Percentiles rank a stretch among this genome's conserved stretches.
Conservation (phyloP, 1,140 invertebrate species). For the Elymnias hypermnestra region DNA sequence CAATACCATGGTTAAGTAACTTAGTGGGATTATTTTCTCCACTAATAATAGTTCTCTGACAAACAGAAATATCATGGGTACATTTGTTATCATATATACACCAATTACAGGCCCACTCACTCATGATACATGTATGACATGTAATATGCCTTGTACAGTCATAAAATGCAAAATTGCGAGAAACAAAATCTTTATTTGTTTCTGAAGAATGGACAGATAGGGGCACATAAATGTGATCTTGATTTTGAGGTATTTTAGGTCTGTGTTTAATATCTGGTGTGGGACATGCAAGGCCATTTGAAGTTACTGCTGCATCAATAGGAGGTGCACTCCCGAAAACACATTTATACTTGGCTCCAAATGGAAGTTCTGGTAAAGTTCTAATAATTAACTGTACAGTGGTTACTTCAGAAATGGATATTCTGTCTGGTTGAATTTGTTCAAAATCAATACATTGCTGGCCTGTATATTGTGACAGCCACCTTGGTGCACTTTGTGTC, state of each 20-base stretch:
- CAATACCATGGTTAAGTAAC: constrained; percentile 83
- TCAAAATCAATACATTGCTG: constrained; percentile 98
- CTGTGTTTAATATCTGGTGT: constrained; percentile 87
- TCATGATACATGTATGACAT: constrained; percentile 90
- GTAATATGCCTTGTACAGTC: constrained; percentile 93
- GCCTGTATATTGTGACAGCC: constrained; percentile 93
- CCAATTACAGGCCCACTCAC: constrained; percentile 96
- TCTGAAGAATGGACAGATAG: constrained; percentile 95
- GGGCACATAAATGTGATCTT: constrained; percentile 93
- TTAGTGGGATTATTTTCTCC: constrained; percentile 88
- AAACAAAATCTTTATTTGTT: constrained; percentile 97
- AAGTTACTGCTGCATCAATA: constrained; percentile 89
- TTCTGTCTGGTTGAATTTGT: constrained; percentile 91
- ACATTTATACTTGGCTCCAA: constrained; percentile 94
- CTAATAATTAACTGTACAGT: constrained; percentile 92
- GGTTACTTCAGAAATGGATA: constrained; percentile 90
- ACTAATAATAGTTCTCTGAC: constrained; percentile 88
- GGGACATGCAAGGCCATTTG: constrained; percentile 88
- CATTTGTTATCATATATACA: constrained; percentile 97
- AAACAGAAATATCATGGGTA: constrained; percentile 89
- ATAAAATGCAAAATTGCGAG: constrained; percentile 94
- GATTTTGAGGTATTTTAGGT: constrained; percentile 85
- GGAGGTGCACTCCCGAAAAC: constrained; percentile 92
- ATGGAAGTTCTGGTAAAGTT: constrained; percentile 91
- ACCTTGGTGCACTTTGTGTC: constrained; percentile 90